Percentiles rank a stretch among this genome's conserved stretches.
phyloP scores from a whole-genome alignment of 2,797 vertebrate genomes.

The Protonibea diacanthus region DNA sequence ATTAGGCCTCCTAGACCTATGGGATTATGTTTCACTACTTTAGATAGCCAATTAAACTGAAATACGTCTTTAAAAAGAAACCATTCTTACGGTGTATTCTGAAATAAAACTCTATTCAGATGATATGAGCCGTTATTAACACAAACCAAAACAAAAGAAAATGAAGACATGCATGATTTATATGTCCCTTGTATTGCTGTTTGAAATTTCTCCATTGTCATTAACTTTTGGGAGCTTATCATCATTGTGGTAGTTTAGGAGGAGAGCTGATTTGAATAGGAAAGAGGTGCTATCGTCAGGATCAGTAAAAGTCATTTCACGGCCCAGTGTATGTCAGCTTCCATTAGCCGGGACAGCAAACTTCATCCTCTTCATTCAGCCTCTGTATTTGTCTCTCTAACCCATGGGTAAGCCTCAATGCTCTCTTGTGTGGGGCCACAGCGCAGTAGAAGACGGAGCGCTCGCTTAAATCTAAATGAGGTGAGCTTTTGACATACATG shows the following conservation, averaged over 20 bases:
- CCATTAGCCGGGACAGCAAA: constrained; percentile 77
- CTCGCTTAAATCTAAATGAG: constrained; percentile 64
- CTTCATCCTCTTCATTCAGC: constrained; percentile 65
- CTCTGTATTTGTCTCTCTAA: constrained; percentile 33
- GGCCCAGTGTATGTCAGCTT: constrained; percentile 75
- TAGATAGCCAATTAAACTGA: constrained; percentile 50
- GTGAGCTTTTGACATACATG: constrained; percentile 36
- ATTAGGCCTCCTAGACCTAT: constrained; percentile 61
- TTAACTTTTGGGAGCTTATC: constrained; percentile 69
- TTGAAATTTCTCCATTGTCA: constrained; percentile 53
- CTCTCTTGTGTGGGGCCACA: constrained; percentile 28
- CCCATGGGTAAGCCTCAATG: constrained; percentile 43
- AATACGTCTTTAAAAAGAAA: constrained; percentile 34
- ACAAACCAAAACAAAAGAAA: constrained; percentile 23
- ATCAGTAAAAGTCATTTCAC: constrained; percentile 83
- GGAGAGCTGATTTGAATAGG: constrained; percentile 71
- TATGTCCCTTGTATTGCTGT: constrained; percentile 21
- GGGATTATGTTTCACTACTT: constrained; percentile 50
- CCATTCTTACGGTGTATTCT: not conserved
- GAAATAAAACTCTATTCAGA: constrained; percentile 30
- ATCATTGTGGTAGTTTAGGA: constrained; percentile 57
- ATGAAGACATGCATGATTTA: constrained; percentile 34
- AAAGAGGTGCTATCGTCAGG: constrained; percentile 72
- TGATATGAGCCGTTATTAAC: constrained; percentile 29
- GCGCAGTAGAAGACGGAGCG: constrained; percentile 37